A percentile compares a stretch with the other conserved stretches of the same genome.
Conservation (phyloP, 1,140 invertebrate species). For the Papilio helenus region DNA sequence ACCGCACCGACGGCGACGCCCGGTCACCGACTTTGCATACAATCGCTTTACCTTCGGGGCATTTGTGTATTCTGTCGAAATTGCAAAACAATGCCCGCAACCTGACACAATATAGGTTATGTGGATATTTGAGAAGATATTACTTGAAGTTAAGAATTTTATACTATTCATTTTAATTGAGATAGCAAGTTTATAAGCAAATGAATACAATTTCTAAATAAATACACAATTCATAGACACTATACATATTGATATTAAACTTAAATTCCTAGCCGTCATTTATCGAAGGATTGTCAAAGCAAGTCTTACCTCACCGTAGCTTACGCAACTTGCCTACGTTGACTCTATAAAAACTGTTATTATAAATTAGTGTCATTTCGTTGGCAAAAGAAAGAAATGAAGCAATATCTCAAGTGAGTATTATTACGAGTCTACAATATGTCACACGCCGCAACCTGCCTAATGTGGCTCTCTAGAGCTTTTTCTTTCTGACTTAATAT, state of each 20-base stretch:
- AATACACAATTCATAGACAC: too few species aligned
- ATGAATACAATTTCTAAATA: too few species aligned
- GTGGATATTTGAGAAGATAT: not conserved
- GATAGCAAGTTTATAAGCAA: too few species aligned
- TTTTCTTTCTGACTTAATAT: conserved; percentile 20
- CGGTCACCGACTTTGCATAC: conserved; percentile 4
- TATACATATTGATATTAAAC: not conserved
- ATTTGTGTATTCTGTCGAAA: conserved; percentile 22
- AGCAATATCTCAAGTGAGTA: conserved; percentile 21
- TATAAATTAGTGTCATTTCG: conserved; percentile 23
- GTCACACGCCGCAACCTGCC: conserved; percentile 22
- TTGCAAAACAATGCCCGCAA: not conserved
- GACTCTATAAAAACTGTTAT: conserved; percentile 13
- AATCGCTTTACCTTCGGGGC: conserved; percentile 14
- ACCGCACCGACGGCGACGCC: not conserved
- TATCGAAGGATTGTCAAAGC: not conserved
- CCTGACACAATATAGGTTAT: not conserved
- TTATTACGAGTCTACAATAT: conserved; percentile 13
- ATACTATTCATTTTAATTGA: not conserved
- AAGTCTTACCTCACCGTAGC: not conserved
- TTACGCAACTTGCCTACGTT: not conserved
- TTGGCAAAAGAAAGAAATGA: conserved; percentile 23
- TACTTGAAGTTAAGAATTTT: not conserved
- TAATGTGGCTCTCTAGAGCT: conserved; percentile 13
- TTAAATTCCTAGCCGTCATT: not conserved